Percentiles rank a stretch among this genome's conserved stretches.
Evolutionary conservation across 2,113 vertebrate species (phyloP).

Genomic region (Oreochromis aureus): DNA sequence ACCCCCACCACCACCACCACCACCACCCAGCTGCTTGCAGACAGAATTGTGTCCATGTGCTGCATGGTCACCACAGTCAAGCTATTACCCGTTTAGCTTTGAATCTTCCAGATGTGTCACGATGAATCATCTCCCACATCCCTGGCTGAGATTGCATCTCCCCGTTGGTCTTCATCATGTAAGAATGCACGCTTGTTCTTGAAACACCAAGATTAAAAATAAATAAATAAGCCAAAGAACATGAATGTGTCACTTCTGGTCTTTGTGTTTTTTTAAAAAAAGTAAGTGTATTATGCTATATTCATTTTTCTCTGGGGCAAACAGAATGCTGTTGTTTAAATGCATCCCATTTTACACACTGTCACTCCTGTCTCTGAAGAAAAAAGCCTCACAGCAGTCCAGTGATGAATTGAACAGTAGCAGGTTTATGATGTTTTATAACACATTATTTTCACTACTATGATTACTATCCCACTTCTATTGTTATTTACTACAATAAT

Average conservation of each 20-base stretch:
- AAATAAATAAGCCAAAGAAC: neutral
- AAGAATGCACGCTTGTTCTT: neutral
- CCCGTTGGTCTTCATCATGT: neutral
- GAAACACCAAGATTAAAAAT: neutral
- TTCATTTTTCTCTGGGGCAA: neutral
- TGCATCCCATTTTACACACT: neutral
- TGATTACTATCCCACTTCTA: neutral
- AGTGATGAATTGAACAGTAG: neutral
- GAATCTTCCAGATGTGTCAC: neutral
- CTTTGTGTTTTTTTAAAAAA: fast-evolving
- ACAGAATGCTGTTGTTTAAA: neutral
- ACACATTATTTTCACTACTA: neutral
- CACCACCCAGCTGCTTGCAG: neutral
- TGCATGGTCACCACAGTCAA: neutral
- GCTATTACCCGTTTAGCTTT: neutral
- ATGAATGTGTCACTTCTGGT: neutral
- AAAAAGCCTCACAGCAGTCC: neutral
- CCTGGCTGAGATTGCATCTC: neutral
- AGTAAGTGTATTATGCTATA: neutral
- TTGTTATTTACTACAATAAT: neutral
- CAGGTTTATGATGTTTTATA: neutral
- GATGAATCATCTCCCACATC: slow-evolving; percentile 17
- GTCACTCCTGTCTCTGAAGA: neutral
- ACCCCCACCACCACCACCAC: neutral
- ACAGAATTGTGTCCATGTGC: neutral